phyloP scores from a whole-genome alignment of 2,797 vertebrate species.

The Eospalax fontanierii region DNA sequence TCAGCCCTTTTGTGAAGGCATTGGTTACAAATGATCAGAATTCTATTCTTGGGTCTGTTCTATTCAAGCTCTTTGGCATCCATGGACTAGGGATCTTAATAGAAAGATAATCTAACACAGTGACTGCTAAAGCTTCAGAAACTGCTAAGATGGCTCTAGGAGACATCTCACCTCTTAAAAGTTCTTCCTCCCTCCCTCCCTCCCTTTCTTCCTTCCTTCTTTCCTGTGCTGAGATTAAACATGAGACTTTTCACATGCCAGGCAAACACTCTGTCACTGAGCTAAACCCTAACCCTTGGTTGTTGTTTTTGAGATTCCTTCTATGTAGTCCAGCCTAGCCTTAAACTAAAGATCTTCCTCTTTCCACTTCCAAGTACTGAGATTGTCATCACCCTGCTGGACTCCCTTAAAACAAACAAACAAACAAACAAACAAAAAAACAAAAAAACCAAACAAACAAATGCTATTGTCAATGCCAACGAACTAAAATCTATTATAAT shows the following conservation, averaged over 20 bases:
- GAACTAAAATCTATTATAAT: conserved; percentile 33
- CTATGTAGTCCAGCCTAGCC: not conserved
- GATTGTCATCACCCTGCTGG: not conserved
- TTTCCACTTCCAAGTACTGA: not conserved
- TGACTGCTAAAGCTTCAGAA: not conserved
- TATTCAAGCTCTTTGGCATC: not conserved
- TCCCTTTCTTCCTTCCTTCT: not conserved
- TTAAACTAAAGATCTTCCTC: not conserved
- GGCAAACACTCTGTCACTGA: not conserved
- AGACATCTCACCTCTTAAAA: conserved; percentile 47
- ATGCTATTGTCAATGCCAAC: conserved; percentile 10
- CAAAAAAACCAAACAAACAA: too few species aligned
- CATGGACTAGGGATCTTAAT: not conserved
- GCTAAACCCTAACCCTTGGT: not conserved
- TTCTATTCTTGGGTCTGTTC: conserved; percentile 22
- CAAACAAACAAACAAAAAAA: too few species aligned
- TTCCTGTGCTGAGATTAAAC: not conserved
- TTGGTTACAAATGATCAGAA: not conserved
- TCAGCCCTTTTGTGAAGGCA: not conserved
- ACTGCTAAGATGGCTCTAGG: not conserved
- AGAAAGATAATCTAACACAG: not conserved
- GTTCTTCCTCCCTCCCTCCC: not conserved
- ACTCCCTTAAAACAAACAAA: not conserved
- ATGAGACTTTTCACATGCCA: not conserved
- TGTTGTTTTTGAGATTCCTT: not conserved